Conservation (phyloP, 2,888 invertebrate genomes). For the Orthosia incerta region DNA sequence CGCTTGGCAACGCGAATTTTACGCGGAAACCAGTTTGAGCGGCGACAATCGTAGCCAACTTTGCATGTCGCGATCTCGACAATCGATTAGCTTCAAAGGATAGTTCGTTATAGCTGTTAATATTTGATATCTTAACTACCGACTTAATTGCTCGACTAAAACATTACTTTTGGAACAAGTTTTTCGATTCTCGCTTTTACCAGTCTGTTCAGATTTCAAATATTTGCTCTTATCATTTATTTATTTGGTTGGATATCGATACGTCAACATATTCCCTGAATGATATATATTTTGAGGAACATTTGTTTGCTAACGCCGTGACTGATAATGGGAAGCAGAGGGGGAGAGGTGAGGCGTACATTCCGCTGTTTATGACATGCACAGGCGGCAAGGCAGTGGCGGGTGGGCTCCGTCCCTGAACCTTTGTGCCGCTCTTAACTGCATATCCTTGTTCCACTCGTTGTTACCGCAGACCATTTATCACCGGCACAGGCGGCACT, state of each 20-base stretch:
- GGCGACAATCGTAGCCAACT: slow-evolving; percentile 81
- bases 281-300: slow-evolving; percentile 68
- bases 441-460: slow-evolving; percentile 71
- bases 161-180: slow-evolving; percentile 34
- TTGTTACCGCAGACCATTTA: slow-evolving; percentile 68
- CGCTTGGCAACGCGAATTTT: slow-evolving; percentile 89
- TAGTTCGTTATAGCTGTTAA: slow-evolving; percentile 45
- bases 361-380: slow-evolving; percentile 81
- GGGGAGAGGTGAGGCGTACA: slow-evolving; percentile 73
- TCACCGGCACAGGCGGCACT: slow-evolving; percentile 55
- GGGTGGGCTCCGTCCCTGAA: slow-evolving; percentile 69
- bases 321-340: slow-evolving; percentile 75
- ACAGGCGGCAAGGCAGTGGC: slow-evolving; percentile 65
- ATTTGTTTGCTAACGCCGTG: slow-evolving; percentile 76
- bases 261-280: slow-evolving; percentile 52
- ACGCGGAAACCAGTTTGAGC: slow-evolving; percentile 88
- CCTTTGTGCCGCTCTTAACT: slow-evolving; percentile 68
- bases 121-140: slow-evolving; percentile 40
- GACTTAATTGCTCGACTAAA: slow-evolving; percentile 23
- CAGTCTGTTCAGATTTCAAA: slow-evolving; percentile 23
- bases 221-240: slow-evolving; percentile 47
- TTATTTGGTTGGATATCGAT: slow-evolving; percentile 39
- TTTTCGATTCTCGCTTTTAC: slow-evolving; percentile 10
- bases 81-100: slow-evolving; percentile 69
- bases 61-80: slow-evolving; percentile 74